Percentiles rank a stretch among this genome's conserved stretches.
Evolutionary conservation across 2,888 invertebrate genomes (phyloP).

Genomic region (Busseola fusca): DNA sequence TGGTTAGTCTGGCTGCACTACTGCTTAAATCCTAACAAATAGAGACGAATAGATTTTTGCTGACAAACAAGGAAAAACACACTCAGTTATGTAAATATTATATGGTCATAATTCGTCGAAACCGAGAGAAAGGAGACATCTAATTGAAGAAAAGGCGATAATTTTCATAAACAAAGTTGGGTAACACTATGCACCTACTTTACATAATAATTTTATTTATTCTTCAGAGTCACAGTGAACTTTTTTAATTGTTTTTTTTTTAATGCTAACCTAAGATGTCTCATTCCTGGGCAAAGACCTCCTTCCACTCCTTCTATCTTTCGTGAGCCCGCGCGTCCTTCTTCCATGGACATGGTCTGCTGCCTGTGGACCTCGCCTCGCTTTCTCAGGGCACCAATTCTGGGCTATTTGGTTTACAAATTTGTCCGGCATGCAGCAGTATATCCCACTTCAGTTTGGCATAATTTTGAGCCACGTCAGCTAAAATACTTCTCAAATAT

Average conservation of each 20-base stretch:
- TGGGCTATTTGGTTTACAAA: no score
- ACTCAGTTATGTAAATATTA: slow-evolving; percentile 18
- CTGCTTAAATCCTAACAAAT: neutral
- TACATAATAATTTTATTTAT: neutral
- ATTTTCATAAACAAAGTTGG: slow-evolving; percentile 26
- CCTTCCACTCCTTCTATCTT: no score
- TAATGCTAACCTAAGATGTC: no score
- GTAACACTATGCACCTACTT: slow-evolving; percentile 1
- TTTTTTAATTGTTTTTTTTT: neutral
- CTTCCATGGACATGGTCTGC: no score
- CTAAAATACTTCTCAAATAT: neutral
- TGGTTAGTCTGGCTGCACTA: neutral
- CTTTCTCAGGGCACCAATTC: no score
- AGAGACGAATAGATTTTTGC: neutral
- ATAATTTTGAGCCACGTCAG: no score
- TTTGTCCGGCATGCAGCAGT: no score
- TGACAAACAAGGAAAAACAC: neutral
- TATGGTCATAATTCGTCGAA: slow-evolving; percentile 14
- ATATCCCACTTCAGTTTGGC: no score
- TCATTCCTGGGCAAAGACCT: no score
- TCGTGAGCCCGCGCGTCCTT: no score
- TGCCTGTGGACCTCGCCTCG: no score
- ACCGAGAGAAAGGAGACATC: slow-evolving; percentile 33
- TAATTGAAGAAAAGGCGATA: slow-evolving; percentile 33
- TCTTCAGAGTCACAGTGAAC: neutral